Percentiles rank a stretch among this genome's conserved stretches.
phyloP scores from a whole-genome alignment of 2,888 invertebrate species.

The Conus canariensis region DNA sequence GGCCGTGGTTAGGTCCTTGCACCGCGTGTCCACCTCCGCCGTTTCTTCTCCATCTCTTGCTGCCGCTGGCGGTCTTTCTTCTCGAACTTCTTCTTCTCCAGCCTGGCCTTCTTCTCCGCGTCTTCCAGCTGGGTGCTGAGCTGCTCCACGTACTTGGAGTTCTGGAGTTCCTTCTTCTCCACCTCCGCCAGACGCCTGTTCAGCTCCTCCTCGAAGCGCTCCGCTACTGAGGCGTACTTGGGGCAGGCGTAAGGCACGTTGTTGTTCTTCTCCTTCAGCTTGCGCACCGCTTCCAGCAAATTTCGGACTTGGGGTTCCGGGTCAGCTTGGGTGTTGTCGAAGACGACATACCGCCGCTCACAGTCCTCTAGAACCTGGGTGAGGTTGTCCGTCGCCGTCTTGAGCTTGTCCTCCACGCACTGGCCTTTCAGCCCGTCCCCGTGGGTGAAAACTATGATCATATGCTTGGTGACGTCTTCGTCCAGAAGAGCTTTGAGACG shows the following conservation, averaged over 20 bases:
- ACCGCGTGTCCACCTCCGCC: not conserved
- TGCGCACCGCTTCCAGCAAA: not conserved
- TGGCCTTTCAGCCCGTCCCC: constrained; percentile 6
- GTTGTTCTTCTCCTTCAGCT: not conserved
- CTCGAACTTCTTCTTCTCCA: not conserved
- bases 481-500: constrained; percentile 33
- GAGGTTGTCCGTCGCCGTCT: not conserved
- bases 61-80: constrained; percentile 11
- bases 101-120: not conserved
- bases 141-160: constrained; percentile 28
- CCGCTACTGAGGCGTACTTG: constrained; percentile 19
- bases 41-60: not conserved
- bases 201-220: constrained; percentile 11
- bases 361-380: constrained; percentile 14
- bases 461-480: not conserved
- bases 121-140: not conserved
- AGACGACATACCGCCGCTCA: constrained; percentile 1
- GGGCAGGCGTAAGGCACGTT: constrained; percentile 26
- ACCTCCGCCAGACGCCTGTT: not conserved
- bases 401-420: not conserved
- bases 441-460: constrained; percentile 15
- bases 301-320: not conserved
- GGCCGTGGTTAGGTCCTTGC: too few relatives aligned
- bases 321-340: constrained; percentile 23
- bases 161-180: not conserved